Base-by-base conservation (phyloP, 2,888 invertebrate species). In the Neria commutata region DNA sequence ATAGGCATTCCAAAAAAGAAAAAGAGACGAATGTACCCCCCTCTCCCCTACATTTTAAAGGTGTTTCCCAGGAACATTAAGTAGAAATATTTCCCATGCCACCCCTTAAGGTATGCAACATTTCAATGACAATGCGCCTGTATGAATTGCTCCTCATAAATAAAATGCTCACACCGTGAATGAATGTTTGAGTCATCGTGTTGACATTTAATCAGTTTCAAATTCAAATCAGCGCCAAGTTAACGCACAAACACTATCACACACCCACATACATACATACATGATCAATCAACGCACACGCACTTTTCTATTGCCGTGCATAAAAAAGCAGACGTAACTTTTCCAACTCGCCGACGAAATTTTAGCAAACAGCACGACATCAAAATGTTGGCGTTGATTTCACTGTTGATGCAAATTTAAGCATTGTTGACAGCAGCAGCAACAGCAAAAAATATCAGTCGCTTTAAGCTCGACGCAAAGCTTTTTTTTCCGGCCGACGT, bases 161-260 rank as follows among this genome's bases (percentile, higher is more conserved):
- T n/a, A n/a, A n/a, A n/a, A n/a, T n/a, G n/a, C n/a, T n/a, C n/a
- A n/a, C n/a, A n/a, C n/a, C 37, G 42, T 52, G 47, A 45, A 46
- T 42, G 45, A 21, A 51, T 48, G 40, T 21, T 55, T 49, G 60
- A 69, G 60, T 71, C 61, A 58, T 70, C 65, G 67, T 67, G 66
- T 72, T 74, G 73, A 73, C 72, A 71, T 74, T 72, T 71, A 71
- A 71, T 60, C 63, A 63, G 66, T 60, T 63, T 37, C n/a, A 37
- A 37, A 37, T 37, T 37, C 37, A 37, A 6, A 37, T 37, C 37
- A 37, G n/a, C 37, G n/a, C 29, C 29, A 29, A 11, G 6, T 29
- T 8, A 29, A 59, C 33, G 49, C 25, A 63, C 61, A 59, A 57
- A 66, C 59, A 61, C 68, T 50, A 19, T 19, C 45, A 47, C 48